phyloP scores from a whole-genome alignment of 1,140 invertebrate species.

The Choristoneura fumiferana region DNA sequence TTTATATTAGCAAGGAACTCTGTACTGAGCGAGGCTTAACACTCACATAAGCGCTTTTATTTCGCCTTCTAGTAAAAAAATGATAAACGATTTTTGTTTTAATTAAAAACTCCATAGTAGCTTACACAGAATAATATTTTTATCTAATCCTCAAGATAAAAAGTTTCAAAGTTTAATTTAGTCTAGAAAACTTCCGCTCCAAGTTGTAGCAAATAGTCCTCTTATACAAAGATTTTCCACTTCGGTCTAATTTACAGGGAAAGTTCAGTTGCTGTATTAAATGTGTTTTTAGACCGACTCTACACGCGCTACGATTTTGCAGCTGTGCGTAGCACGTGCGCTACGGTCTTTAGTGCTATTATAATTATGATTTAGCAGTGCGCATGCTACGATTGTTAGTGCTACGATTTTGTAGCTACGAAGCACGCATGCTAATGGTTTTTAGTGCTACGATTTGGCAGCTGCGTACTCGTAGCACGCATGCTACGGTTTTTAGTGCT shows the following conservation, averaged over 20 bases:
- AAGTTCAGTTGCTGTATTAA: neutral
- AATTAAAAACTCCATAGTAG: too few relatives aligned
- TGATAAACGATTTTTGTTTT: too few relatives aligned
- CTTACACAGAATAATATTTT: too few relatives aligned
- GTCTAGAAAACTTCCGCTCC: constrained; percentile 3
- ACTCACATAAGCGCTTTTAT: too few relatives aligned
- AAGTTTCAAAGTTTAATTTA: constrained; percentile 15
- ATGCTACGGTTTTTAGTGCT: neutral
- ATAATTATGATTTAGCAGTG: too few relatives aligned
- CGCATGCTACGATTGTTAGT: neutral
- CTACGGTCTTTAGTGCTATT: too few relatives aligned
- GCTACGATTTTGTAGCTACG: neutral
- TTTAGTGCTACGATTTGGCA: too few relatives aligned
- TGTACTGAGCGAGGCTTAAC: too few relatives aligned
- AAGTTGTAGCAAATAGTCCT: constrained; percentile 5
- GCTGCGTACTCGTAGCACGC: too few relatives aligned
- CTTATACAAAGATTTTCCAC: constrained; percentile 12
- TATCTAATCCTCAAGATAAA: constrained; percentile 8
- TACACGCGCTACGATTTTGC: neutral
- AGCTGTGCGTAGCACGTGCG: neutral
- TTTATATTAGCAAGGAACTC: too few relatives aligned
- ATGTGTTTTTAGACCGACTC: neutral
- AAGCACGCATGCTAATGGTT: neutral
- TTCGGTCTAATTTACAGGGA: constrained; percentile 4
- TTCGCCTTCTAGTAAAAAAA: too few relatives aligned